Base-by-base conservation (phyloP, 2,888 invertebrate species). In the Acronicta leporina region DNA sequence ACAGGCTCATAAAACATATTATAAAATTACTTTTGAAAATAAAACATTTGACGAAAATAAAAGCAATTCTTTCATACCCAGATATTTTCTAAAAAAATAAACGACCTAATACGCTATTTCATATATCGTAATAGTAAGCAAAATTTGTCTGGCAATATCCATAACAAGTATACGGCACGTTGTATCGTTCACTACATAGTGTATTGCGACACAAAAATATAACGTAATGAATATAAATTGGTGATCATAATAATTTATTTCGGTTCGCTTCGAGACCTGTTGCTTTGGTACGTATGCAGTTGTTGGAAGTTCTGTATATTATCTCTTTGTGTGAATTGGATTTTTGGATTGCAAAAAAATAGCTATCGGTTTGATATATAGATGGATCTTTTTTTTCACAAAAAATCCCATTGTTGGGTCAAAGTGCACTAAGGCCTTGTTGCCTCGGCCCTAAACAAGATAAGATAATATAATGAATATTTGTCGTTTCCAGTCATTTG, bases 151-250 rank as follows among this genome's bases (percentile, higher is more conserved):
- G 57, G 48, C 61, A 63, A 73, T 73, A 69, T 73, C 74, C 75
- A 71, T 75, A 77, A 74, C 63, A 58, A 56, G 48, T 63, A 73
- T 50, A 68, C 51, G 42, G 56, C 55, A 62, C 58, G 45, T 43
- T 52, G 50, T 63, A 71, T 63, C 58, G 42, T 65, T 68, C 71
- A 71, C 68, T 77, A 68, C n/a, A 6, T 38, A 38, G n/a, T 38
- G 7, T 69, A 69, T 73, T 50, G 45, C 64, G 57, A 63, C 53
- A 77, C 58, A 74, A 60, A 70, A 68, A 56, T 46, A 75, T 56
- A 56, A 50, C 60, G 59, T 71, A 77, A 75, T 75, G 75, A 75
- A 77, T 76, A 77, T 75, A 69, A 78, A 78, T 77, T 63, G 75
- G 70, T 78, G 62, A 75, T 73, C 57, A 69, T 67, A 73, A 78